A percentile compares a stretch with the other conserved stretches of the same genome.
These are phyloP conservation scores for Benthosema pterotum DNA, from an alignment of 2,797 vertebrate genomes.

Conservation along the genomic window DNA sequence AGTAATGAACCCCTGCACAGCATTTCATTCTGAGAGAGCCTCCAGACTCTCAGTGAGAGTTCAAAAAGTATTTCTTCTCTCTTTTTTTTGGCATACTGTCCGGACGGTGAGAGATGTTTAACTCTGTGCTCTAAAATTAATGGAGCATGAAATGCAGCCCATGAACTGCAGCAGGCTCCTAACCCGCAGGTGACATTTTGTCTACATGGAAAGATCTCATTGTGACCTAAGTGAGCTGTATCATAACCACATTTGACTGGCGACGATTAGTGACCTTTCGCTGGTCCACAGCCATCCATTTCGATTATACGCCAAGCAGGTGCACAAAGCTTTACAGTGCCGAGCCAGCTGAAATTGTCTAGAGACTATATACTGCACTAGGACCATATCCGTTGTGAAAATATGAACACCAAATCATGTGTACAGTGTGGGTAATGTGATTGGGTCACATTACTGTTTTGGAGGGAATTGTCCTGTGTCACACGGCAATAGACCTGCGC, in stretches of 20 bases:
- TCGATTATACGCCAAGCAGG: conserved; percentile 69
- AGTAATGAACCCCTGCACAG: conserved; percentile 39
- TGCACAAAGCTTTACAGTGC: conserved; percentile 28
- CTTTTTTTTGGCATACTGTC: conserved; percentile 28
- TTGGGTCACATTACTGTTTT: too few relatives aligned
- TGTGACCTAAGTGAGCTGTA: conserved; percentile 68
- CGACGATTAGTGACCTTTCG: conserved; percentile 82
- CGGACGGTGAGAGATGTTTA: conserved; percentile 66
- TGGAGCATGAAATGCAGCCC: conserved; percentile 72
- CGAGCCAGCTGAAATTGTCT: conserved; percentile 25
- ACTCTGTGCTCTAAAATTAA: conserved; percentile 67
- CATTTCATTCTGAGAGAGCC: conserved; percentile 45
- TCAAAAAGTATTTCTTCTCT: conserved; percentile 61
- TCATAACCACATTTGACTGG: conserved; percentile 79
- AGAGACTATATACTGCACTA: too few relatives aligned
- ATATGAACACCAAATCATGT: too few relatives aligned
- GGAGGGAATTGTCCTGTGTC: too few relatives aligned
- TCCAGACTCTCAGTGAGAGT: conserved; percentile 42
- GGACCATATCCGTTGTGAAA: too few relatives aligned
- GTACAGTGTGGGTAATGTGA: too few relatives aligned
- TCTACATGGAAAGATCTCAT: conserved; percentile 55
- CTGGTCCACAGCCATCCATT: conserved; percentile 73
- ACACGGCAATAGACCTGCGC: too few relatives aligned
- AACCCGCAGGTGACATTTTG: conserved; percentile 69
- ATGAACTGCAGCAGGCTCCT: conserved; percentile 70